Evolutionary conservation across 2,888 invertebrate species (phyloP).

Genomic region (Heliconius ethilla): DNA sequence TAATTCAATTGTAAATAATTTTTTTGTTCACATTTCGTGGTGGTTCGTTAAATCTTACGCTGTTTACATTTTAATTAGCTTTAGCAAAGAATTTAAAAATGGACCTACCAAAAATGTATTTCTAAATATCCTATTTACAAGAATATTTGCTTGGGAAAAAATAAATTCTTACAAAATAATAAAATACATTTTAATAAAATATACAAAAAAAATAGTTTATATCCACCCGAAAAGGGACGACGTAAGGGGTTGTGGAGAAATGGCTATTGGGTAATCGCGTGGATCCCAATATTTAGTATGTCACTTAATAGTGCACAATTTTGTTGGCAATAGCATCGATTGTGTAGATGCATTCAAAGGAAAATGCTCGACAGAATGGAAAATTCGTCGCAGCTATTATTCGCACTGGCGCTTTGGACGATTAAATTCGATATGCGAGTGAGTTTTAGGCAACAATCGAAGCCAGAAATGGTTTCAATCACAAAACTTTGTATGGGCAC

Average conservation of each 20-base stretch:
- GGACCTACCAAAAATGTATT: too few relatives aligned
- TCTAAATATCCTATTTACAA: too few relatives aligned
- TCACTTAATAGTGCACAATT: slow-evolving; percentile 79
- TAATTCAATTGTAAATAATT: too few relatives aligned
- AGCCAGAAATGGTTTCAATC: slow-evolving; percentile 48
- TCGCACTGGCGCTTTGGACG: slow-evolving; percentile 74
- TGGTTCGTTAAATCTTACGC: too few relatives aligned
- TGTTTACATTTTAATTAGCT: too few relatives aligned
- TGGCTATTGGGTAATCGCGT: slow-evolving; percentile 62
- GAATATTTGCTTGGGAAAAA: too few relatives aligned
- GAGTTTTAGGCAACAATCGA: slow-evolving; percentile 52
- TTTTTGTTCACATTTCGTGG: too few relatives aligned
- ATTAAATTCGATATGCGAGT: slow-evolving; percentile 72
- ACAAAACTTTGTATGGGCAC: slow-evolving; percentile 40
- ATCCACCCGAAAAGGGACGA: neutral
- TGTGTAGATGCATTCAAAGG: slow-evolving; percentile 78
- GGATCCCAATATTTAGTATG: slow-evolving; percentile 78
- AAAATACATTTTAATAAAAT: neutral
- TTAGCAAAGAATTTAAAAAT: too few relatives aligned
- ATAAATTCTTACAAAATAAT: too few relatives aligned
- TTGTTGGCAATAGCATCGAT: slow-evolving; percentile 75
- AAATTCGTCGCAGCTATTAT: slow-evolving; percentile 79
- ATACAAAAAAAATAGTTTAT: neutral
- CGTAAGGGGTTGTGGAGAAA: slow-evolving; percentile 18
- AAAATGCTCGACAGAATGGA: slow-evolving; percentile 78